Base-by-base conservation (phyloP, 1,140 invertebrate genomes). In the Papilio polyxenes region DNA sequence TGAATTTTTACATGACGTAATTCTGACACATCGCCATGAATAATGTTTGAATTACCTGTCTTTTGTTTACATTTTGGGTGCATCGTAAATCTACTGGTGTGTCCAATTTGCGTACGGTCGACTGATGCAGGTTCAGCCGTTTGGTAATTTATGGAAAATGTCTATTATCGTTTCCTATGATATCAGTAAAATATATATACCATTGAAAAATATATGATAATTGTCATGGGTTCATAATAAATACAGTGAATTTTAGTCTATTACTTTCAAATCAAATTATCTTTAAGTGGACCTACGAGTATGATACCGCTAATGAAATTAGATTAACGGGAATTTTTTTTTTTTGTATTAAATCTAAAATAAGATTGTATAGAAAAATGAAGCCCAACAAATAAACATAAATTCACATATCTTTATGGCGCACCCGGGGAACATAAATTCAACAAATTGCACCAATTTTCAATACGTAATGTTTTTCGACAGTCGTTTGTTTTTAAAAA, bases 391-490 rank as follows among this genome's bases (percentile, higher is more conserved):
- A 51, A 77, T 77, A 77, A 77, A 77, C 75, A 80, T 80, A 80
- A 80, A 80, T 80, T 65, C 78, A 80, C 56, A 80, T 80, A 80
- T 65, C 23, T 80, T 80, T 65, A 65, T 48, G 40, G 78, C 78
- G 56, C 78, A 80, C 78, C 44, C 9, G 59, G 59, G 77, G 56
- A 31, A 80, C 78, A 65, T 80, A 80, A 80, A 80, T 48, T 69
- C 17, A 80, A 80, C 78, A 80, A 80, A 80, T 80, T 80, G 59
- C 78, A 69, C 78, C 78, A 80, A 80, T 80, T 80, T 80, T 80
- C 78, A 80, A 80, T 65, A 65, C 31, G 78, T 80, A 80, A 80
- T 80, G 78, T 65, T 44, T 80, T 80, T 80, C 59, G 59, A 80
- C 59, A 80, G 56, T 69, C 78, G 78, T 80, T 80, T 69, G 78